These are phyloP conservation scores for Bambusicola thoracicus DNA, from an alignment of 2,113 vertebrate species.

Conservation along the genomic window DNA sequence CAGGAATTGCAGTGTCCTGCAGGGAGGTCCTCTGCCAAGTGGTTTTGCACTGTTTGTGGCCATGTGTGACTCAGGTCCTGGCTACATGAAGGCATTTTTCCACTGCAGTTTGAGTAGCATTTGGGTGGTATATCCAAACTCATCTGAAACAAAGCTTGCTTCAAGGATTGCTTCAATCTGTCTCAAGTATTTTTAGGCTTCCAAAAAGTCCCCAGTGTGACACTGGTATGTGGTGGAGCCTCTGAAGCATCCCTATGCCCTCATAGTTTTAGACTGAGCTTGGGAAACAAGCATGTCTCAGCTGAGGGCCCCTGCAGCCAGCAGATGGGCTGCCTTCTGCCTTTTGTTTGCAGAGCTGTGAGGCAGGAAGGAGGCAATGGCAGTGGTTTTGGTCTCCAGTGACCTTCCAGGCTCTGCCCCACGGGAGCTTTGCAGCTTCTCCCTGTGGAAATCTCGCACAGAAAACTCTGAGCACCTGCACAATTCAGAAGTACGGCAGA, in stretches of 20 bases:
- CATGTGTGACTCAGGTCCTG: accelerated
- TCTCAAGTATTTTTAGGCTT: not conserved
- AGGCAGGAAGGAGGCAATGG: not conserved
- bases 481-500: not conserved
- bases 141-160: not conserved
- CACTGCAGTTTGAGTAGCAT: not conserved
- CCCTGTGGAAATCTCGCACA: not conserved
- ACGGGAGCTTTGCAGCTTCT: not conserved
- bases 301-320: not conserved
- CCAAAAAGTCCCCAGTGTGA: not conserved
- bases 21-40: not conserved
- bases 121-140: not conserved
- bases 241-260: not conserved
- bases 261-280: not conserved
- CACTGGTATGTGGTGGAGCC: accelerated
- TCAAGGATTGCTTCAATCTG: not conserved
- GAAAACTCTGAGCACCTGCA: not conserved
- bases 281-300: accelerated
- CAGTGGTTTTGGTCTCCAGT: accelerated
- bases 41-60: accelerated
- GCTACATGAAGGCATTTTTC: accelerated
- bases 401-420: not conserved
- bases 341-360: not conserved
- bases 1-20: not conserved
- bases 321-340: not conserved